Evolutionary conservation across 2,888 invertebrate species (phyloP), one percentile per base, ranked within the genome.

Genomic region (Steinernema scapterisci): DNA sequence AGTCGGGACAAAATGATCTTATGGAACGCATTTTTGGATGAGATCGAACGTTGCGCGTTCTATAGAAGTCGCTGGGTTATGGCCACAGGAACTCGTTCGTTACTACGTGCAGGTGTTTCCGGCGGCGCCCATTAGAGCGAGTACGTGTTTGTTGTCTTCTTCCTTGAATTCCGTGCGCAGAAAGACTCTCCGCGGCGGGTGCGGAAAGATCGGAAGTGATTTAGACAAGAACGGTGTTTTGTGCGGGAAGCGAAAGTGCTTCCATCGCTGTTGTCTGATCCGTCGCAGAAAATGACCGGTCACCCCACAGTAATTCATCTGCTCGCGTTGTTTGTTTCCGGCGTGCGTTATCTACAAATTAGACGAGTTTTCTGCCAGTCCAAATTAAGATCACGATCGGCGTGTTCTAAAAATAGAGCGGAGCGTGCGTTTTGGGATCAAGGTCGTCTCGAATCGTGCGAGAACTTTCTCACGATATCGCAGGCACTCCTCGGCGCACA

Each of bases 201-300:
- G 63, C 38, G 16, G 16, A 25, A 31, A 11, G 25, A 63, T 63
- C 63, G 63, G 63, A 63, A 31, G 31, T 63, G 63, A 63, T 27
- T 21, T 38, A 3, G 38, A 38, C 25, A 16, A 7, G 25, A 63
- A 25, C 16, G 38, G 5, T 63, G 63, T 63, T 63, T 63, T 31
- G 21, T 38, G 63, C 63, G 63, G 27, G 63, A 7, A 63, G 38
- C 31, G 63, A 63, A 63, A 63, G 63, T 63, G 63, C 63, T 48
- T 48, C 48, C 48, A 19, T 48, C 48, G 48, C 13, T 48, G 48
- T 48, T 63, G 31, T 63, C 38, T 63, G 63, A 63, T 63, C 63
- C 19, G 63, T 63, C 63, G 63, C 63, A 63, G 63, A 63, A 63
- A 63, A 63, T 63, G 63, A 63, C 63, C 63, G 63, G 63, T 63